Evolutionary conservation across 2,888 invertebrate species (phyloP), one percentile per base, ranked within the genome.

Genomic region (Cerceris ruficornis): DNA sequence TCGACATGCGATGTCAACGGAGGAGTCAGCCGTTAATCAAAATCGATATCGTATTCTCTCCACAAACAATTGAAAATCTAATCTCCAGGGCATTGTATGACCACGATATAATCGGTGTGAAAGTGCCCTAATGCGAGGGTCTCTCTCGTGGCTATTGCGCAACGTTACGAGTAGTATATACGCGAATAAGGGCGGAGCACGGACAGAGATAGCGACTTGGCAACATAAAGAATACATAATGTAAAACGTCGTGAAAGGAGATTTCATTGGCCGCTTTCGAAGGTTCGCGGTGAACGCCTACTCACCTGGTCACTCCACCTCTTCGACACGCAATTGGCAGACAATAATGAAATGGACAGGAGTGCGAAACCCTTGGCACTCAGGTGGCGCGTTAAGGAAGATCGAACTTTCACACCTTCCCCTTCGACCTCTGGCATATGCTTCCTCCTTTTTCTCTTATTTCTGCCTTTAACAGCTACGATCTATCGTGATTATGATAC

Each of bases 151-250:
- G 78, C 55, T 64, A 69, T 69, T 77, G 73, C 70, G 77, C 57
- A 55, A 15, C 39, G 46, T 58, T 28, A 28, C 28, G 28, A 28
- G 11, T 17, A 55, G 57, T 69, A 69, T 77, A 76, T 69, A 69
- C 67, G 62, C 72, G 72, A 79, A 69, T 80, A 89, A 90, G 89
- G 91, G 91, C 90, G 91, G 91, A 90, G 91, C 90, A 77, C 86
- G 71, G 79, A 88, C 85, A 90, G 91, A 91, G 91, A 91, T 89
- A 91, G 91, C 87, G 88, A 90, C 91, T 90, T 91, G 88, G 90
- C 88, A 90, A 90, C 90, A 88, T 90, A 90, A 90, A 90, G 89
- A 90, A 91, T 89, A 90, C 87, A 88, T 89, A 88, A 88, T 86
- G 87, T 88, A 88, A 88, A 90, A 88, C 87, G 83, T 86, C 69